Base-by-base conservation (phyloP, 1,140 invertebrate species). In the Bemisia tabaci region DNA sequence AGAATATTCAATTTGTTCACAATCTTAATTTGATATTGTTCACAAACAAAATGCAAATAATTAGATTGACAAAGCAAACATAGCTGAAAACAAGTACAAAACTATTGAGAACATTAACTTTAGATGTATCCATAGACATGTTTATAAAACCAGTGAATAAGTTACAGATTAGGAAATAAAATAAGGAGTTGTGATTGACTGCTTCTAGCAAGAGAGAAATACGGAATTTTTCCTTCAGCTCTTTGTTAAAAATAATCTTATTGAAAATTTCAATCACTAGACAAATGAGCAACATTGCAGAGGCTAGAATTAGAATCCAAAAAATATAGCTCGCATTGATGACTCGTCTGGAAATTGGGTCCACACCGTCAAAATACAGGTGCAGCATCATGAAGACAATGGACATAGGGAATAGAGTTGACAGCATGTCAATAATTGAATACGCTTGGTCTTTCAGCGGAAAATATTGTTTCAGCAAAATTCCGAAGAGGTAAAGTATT, bases 101-200 rank as follows among this genome's bases (percentile, higher is more conserved):
- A 73, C 84, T 82, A 58, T 68, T 48, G 9, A 71, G 39, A 17
- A 74, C 68, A 24, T 77, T 72, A 2, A 84, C 72, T 60, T 82
- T 77, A 62, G 86, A 73, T 59, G 89, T 89, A 68, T 82, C 77
- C 17, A 90, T 75, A 25, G 75, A 75, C 71, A 90, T 77, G 79
- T 95, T 94, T 17, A 94, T 79, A 25, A 85, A 65, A 58, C 92
- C 92, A 24, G 91, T 94, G 12, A 88, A 73, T 22, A 94, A 48
- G 80, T 94, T 95, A 1, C 84, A 82, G 1, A 88, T 58, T 58
- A 94, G 75, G 76, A 95, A 95, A 74, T 88, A 91, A 22, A 83
- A 69, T 26, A 95, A 76, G 12, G 87, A 88, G 78, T 91, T 91
- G 63, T 83, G 83, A 78, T 89, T 89, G 26, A 91, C 80, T 59